These are phyloP conservation scores for Cydia splendana DNA, from an alignment of 1,140 invertebrate genomes.

Conservation along the genomic window DNA sequence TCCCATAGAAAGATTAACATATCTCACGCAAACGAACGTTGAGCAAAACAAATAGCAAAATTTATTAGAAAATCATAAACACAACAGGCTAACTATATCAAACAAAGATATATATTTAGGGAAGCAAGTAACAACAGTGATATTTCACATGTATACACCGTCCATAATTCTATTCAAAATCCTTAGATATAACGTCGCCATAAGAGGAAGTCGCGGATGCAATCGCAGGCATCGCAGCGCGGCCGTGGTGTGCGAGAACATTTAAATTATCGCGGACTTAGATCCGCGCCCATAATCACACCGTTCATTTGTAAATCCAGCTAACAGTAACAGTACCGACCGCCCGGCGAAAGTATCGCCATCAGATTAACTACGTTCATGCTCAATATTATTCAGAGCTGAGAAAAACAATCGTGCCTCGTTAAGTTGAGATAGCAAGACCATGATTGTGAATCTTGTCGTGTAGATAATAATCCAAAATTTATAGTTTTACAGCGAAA, in stretches of 20 bases:
- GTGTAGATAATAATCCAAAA: constrained; percentile 35
- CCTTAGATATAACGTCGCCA: constrained; percentile 54
- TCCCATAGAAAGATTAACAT: neutral
- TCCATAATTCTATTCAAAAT: constrained; percentile 65
- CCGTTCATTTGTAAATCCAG: constrained; percentile 71
- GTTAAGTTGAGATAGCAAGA: constrained; percentile 73
- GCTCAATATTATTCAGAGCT: constrained; percentile 78
- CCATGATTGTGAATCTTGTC: constrained; percentile 65
- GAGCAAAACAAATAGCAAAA: neutral
- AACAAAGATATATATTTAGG: constrained; percentile 8
- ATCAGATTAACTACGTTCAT: constrained; percentile 69
- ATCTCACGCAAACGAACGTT: constrained; percentile 6
- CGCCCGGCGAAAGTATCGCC: constrained; percentile 67
- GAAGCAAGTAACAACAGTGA: constrained; percentile 24
- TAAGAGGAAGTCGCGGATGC: constrained; percentile 63
- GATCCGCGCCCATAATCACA: constrained; percentile 72
- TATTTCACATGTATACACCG: constrained; percentile 31
- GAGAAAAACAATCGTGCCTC: constrained; percentile 78
- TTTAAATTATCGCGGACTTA: constrained; percentile 73
- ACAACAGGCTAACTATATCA: neutral
- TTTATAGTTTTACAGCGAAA: constrained; percentile 3
- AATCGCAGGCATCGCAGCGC: constrained; percentile 60
- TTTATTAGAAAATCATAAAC: neutral
- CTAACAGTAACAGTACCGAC: constrained; percentile 71
- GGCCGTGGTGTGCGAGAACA: constrained; percentile 62